These are phyloP conservation scores for Aphelocoma californica DNA, from an alignment of 2,797 vertebrate genomes.

Conservation along the genomic window DNA sequence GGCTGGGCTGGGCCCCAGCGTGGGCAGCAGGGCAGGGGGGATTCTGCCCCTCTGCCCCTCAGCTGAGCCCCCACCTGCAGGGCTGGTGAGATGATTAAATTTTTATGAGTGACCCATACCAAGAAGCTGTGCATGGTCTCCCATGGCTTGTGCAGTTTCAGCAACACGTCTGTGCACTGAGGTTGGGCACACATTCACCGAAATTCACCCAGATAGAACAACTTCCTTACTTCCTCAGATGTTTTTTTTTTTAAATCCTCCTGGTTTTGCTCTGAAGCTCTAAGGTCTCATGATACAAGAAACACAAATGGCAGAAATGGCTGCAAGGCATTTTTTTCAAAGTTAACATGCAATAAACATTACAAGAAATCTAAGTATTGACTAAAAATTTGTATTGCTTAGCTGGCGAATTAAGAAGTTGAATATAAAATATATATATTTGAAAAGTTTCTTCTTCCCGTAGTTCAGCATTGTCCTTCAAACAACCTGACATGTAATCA, in stretches of 20 bases:
- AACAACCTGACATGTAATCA: background rate
- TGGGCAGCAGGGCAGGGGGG: too few relatives aligned
- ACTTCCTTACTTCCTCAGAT: background rate
- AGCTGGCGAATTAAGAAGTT: background rate
- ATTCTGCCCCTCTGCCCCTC: too few relatives aligned
- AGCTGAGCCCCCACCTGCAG: too few relatives aligned
- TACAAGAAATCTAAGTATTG: background rate
- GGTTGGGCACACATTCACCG: background rate
- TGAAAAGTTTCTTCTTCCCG: background rate
- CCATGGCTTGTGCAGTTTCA: background rate
- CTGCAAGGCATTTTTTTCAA: background rate
- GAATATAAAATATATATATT: background rate
- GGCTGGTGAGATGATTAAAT: background rate
- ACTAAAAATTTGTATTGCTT: background rate
- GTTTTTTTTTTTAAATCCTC: background rate
- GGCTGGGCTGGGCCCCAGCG: too few relatives aligned
- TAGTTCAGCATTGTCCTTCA: background rate
- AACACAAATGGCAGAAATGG: background rate
- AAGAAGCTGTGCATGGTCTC: background rate
- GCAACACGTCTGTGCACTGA: rapidly evolving
- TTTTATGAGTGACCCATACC: background rate
- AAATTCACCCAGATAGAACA: rapidly evolving
- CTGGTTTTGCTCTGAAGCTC: background rate
- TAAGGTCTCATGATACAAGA: background rate
- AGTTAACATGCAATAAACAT: background rate